Percentiles rank a stretch among this genome's conserved stretches.
Evolutionary conservation across 2,888 invertebrate genomes (phyloP).

Genomic region (Dicranocentrus wangi): DNA sequence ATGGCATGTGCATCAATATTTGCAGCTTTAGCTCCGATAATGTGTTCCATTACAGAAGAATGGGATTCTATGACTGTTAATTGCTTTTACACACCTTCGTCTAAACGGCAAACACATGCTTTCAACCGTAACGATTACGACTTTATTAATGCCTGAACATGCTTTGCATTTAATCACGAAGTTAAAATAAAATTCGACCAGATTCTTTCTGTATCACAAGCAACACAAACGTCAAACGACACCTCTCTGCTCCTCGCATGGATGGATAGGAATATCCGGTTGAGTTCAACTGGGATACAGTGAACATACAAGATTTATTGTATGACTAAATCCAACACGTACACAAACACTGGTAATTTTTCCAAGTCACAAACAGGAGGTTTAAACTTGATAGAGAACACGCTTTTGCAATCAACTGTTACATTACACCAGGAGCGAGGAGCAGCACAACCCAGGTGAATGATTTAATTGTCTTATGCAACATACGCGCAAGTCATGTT

Average conservation of each 20-base stretch:
- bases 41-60: no score
- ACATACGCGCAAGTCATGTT: background rate
- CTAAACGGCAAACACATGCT: background rate
- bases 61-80: constrained; percentile 3
- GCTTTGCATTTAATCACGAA: background rate
- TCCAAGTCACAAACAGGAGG: background rate
- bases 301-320: background rate
- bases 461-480: constrained; percentile 29
- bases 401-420: constrained; percentile 22
- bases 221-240: background rate
- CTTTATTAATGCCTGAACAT: constrained; percentile 9
- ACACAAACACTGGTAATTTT: background rate
- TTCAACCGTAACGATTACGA: background rate
- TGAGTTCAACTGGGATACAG: background rate
- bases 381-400: constrained; percentile 15
- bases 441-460: no score
- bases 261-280: constrained; percentile 1
- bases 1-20: background rate
- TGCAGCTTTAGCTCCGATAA: background rate
- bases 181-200: background rate
- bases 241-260: background rate
- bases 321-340: background rate
- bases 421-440: background rate
- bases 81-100: background rate
- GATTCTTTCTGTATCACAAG: background rate